Evolutionary conservation across 2,797 vertebrate species (phyloP).

Genomic region (Acrossocheilus fasciatus): DNA sequence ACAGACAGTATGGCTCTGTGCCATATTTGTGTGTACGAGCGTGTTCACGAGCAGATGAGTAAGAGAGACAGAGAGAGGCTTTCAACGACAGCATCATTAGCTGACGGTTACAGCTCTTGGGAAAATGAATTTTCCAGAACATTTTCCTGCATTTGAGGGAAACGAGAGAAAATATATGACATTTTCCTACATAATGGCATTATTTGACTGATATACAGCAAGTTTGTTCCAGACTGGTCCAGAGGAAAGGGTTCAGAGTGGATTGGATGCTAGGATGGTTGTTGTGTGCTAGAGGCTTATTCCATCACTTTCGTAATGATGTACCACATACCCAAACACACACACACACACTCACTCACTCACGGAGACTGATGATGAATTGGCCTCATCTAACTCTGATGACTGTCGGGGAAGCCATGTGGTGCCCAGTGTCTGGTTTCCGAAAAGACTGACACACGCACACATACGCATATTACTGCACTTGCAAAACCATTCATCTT

Average conservation of each 20-base stretch:
- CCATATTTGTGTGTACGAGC: constrained; percentile 37
- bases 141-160: constrained; percentile 31
- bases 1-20: constrained; percentile 49
- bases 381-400: constrained; percentile 61
- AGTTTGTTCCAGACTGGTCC: constrained; percentile 12
- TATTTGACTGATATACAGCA: constrained; percentile 14
- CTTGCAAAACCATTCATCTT: constrained; percentile 22
- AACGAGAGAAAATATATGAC: neutral
- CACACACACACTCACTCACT: constrained; percentile 51
- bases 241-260: constrained; percentile 27
- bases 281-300: constrained; percentile 59
- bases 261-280: constrained; percentile 56
- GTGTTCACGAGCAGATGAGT: constrained; percentile 20
- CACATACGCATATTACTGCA: constrained; percentile 26
- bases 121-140: constrained; percentile 29
- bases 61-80: constrained; percentile 29
- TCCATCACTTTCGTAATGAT: constrained; percentile 62
- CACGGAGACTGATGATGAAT: constrained; percentile 62
- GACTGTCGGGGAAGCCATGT: constrained; percentile 62
- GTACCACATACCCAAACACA: constrained; percentile 50
- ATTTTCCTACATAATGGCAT: neutral
- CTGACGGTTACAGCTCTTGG: constrained; percentile 32
- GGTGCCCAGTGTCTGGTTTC: constrained; percentile 60
- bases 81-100: constrained; percentile 29
- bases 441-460: constrained; percentile 52